Conservation (phyloP, 2,888 invertebrate species). For the Cataglyphis altisquamis region DNA sequence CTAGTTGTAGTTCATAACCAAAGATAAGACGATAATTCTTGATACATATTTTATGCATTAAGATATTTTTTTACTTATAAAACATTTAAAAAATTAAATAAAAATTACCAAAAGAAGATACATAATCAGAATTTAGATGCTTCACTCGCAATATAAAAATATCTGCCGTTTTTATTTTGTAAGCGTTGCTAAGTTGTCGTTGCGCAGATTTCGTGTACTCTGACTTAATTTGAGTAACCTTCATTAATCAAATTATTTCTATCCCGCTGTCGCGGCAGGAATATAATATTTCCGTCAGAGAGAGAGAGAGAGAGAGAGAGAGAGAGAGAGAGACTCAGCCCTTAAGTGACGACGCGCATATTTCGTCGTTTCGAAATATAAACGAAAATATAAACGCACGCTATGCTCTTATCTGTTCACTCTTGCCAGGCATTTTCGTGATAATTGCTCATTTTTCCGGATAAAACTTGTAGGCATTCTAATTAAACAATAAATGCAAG, state of each 20-base stretch:
- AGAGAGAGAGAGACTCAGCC: background rate
- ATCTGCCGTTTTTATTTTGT: conserved; percentile 13
- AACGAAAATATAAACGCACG: conserved; percentile 53
- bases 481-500: conserved; percentile 39
- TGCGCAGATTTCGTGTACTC: conserved; percentile 60
- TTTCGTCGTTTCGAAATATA: conserved; percentile 49
- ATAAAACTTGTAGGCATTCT: conserved; percentile 43
- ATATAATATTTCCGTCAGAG: conserved; percentile 64
- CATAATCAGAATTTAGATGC: background rate
- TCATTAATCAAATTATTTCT: conserved; percentile 75
- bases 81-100: background rate
- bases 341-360: conserved; percentile 46
- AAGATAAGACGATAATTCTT: background rate
- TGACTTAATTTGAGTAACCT: conserved; percentile 74
- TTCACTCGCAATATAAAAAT: conserved; percentile 3
- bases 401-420: conserved; percentile 32
- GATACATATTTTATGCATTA: background rate
- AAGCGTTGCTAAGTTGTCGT: conserved; percentile 58
- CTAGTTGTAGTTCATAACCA: background rate
- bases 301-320: no score
- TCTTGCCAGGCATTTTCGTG: conserved; percentile 36
- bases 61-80: background rate
- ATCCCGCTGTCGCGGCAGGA: conserved; percentile 51
- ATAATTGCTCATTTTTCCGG: conserved; percentile 55
- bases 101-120: conserved; percentile 15